Base-by-base conservation (phyloP, 2,888 invertebrate species). In the Pomacea canaliculata region DNA sequence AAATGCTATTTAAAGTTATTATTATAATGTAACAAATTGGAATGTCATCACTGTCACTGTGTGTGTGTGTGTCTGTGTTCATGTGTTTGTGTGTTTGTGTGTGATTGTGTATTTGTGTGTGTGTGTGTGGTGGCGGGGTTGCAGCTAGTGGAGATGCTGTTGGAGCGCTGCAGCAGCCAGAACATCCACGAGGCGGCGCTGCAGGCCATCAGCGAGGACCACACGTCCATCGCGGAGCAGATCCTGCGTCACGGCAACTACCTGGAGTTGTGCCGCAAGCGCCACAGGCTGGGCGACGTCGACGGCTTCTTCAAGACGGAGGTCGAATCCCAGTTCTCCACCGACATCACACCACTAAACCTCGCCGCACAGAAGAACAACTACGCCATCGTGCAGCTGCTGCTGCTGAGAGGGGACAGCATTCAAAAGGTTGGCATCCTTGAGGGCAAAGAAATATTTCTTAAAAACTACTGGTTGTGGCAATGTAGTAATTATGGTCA, bases 231-330 rank as follows among this genome's bases (percentile, higher is more conserved):
- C 56, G 89, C 90, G 4, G 89, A 88, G 78, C 84, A 83, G 51
- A 89, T 89, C 69, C 83, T 90, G 27, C 87, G 88, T 70, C 89
- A 89, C 76, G 85, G 86, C n/a, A 84, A 86, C 18, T 90, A 88
- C 79, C 79, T 85, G 60, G 86, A 86, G 67, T 81, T 85, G 23
- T 83, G 82, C 82, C 85, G 85, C 63, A 83, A 85, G 60, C 78
- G 83, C 49, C 79, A 82, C 73, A 82, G 84, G 48, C 82, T 86
- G 19, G 85, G 85, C 0, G 85, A 86, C 59, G 67, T 66, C 10
- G 80, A 85, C 66, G 81, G 83, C 46, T 85, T 85, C 76, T 85
- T 84, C 76, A 87, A 86, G 77, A 83, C 83, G 63, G 84, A 83
- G 23, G 87, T 86, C 73, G 89, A 88, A 60, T 85, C 88, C 9